A percentile compares a stretch with the other conserved stretches of the same genome.
Evolutionary conservation across 2,113 vertebrate species (phyloP).

Genomic region (Phalacrocorax carbo): DNA sequence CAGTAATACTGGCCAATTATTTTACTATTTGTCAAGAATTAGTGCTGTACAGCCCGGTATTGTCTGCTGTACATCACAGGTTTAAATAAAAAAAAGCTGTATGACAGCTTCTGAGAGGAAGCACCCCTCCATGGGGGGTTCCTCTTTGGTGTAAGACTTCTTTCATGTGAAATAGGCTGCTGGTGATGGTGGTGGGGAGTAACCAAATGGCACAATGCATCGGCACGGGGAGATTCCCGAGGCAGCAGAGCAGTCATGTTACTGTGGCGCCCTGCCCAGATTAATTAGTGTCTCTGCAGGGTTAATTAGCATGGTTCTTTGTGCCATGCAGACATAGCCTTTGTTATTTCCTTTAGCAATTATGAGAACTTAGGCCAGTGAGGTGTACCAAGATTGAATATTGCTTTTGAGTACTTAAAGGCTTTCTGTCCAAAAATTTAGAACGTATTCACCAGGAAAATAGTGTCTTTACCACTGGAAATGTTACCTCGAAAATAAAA

Average conservation of each 20-base stretch:
- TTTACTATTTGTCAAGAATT: background rate
- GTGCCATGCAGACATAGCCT: background rate
- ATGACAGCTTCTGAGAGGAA: background rate
- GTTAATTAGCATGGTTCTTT: constrained; percentile 18
- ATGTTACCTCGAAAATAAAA: background rate
- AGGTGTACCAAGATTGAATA: background rate
- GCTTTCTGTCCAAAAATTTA: background rate
- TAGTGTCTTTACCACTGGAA: background rate
- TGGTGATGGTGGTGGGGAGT: too few relatives aligned
- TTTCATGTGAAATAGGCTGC: background rate
- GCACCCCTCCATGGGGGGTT: rapidly evolving
- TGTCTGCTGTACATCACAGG: background rate
- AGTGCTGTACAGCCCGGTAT: background rate
- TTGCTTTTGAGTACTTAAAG: background rate
- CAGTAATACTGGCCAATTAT: rapidly evolving
- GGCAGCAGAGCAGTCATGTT: background rate
- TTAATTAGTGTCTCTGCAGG: constrained; percentile 18
- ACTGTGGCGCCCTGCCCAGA: background rate
- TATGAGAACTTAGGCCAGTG: background rate
- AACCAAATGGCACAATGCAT: background rate
- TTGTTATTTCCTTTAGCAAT: background rate
- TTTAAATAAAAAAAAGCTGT: background rate
- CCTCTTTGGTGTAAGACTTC: too few relatives aligned
- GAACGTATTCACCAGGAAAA: background rate
- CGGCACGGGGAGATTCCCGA: background rate